Evolutionary conservation across 2,797 vertebrate genomes (phyloP).

Genomic region (Amniataba percoides): DNA sequence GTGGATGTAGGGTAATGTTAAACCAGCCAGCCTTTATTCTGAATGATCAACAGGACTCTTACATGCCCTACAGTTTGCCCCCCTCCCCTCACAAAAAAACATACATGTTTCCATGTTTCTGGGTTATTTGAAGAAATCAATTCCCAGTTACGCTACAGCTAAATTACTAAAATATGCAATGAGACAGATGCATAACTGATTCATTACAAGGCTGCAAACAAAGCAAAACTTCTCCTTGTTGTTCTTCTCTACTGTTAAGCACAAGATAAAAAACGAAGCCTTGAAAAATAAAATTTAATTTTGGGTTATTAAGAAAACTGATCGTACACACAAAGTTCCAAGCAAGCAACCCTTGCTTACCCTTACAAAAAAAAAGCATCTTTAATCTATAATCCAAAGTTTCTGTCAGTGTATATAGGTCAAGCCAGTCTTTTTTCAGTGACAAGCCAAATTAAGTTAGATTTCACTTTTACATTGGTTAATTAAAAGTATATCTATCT

Average conservation of each 20-base stretch:
- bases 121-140: constrained; percentile 51
- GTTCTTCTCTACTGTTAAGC: constrained; percentile 14
- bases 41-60: constrained; percentile 27
- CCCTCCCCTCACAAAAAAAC: constrained; percentile 5
- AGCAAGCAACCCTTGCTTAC: constrained; percentile 17
- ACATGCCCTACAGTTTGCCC: constrained; percentile 7
- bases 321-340: constrained; percentile 19
- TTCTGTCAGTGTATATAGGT: constrained; percentile 49
- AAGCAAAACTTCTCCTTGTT: constrained; percentile 28
- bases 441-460: constrained; percentile 38
- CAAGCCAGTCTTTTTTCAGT: not conserved
- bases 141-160: constrained; percentile 32
- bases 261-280: constrained; percentile 5
- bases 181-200: constrained; percentile 52
- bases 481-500: constrained; percentile 51
- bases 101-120: constrained; percentile 17
- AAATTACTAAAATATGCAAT: constrained; percentile 54
- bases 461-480: constrained; percentile 45
- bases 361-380: constrained; percentile 4
- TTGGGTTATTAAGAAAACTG: constrained; percentile 7
- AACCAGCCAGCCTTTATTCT: constrained; percentile 4
- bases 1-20: constrained; percentile 20
- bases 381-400: constrained; percentile 39
- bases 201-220: constrained; percentile 46
- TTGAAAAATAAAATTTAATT: constrained; percentile 5